These are phyloP conservation scores for Channallabes apus DNA, from an alignment of 2,797 vertebrate genomes.

Conservation along the genomic window DNA sequence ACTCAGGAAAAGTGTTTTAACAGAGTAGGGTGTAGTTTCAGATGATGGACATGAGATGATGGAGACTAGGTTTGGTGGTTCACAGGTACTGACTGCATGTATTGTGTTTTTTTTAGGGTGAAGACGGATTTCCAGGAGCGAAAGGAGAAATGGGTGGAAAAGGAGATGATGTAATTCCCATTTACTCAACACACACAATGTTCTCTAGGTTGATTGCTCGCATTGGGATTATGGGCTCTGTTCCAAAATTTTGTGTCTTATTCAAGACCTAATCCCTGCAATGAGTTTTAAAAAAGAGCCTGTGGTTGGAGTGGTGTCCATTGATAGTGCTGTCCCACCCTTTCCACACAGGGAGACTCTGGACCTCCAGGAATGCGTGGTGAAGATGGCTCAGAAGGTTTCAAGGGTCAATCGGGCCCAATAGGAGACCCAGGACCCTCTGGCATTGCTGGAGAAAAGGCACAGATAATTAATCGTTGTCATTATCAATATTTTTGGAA, in stretches of 20 bases:
- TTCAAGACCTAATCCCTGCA: too few relatives aligned
- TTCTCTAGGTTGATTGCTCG: background rate
- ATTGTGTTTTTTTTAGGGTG: slow-evolving; percentile 77
- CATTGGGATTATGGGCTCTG: background rate
- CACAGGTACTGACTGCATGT: background rate
- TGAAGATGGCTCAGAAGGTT: slow-evolving; percentile 92
- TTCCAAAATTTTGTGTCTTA: background rate
- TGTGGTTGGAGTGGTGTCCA: background rate
- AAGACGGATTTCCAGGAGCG: slow-evolving; percentile 93
- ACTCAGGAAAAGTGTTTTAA: background rate
- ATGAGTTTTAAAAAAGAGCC: background rate
- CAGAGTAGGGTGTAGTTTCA: background rate
- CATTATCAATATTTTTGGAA: background rate
- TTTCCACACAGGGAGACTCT: slow-evolving; percentile 76
- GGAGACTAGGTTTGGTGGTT: background rate
- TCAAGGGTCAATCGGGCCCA: slow-evolving; percentile 87
- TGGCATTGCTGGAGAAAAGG: slow-evolving; percentile 90
- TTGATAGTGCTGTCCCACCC: background rate
- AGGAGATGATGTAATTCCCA: slow-evolving; percentile 74
- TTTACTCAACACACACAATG: background rate
- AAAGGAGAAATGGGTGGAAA: slow-evolving; percentile 96
- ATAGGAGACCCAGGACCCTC: slow-evolving; percentile 81
- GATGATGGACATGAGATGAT: background rate
- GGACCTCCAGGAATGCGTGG: slow-evolving; percentile 82
- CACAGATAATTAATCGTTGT: slow-evolving; percentile 49